phyloP scores from a whole-genome alignment of 2,113 vertebrate genomes.

The Zapus hudsonius region DNA sequence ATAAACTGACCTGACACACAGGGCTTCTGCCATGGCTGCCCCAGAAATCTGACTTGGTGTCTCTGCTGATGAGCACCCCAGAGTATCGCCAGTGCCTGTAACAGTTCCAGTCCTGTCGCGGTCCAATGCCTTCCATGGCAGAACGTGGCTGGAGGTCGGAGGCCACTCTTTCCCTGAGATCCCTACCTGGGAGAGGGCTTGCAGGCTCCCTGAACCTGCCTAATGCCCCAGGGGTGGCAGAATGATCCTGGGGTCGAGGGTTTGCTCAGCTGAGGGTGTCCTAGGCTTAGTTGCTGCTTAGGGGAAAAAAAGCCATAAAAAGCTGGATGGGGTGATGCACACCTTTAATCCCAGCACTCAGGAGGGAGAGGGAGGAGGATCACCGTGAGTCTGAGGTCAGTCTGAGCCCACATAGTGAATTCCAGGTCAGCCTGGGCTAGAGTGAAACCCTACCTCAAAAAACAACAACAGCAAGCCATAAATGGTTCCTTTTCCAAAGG shows the following conservation, averaged over 20 bases:
- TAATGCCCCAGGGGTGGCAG: no score
- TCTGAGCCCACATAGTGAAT: no score
- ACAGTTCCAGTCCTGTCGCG: not conserved
- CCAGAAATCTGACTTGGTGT: not conserved
- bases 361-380: no score
- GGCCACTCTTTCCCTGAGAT: not conserved
- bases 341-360: no score
- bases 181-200: not conserved
- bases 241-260: not conserved
- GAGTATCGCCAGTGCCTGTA: not conserved
- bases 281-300: not conserved
- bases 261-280: not conserved
- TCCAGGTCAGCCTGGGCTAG: no score
- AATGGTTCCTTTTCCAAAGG: not conserved
- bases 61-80: not conserved
- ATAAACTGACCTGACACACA: not conserved
- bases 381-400: no score
- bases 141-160: not conserved
- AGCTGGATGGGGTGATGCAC: no score
- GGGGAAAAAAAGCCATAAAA: not conserved
- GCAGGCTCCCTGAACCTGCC: not conserved
- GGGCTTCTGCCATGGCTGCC: accelerated
- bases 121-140: not conserved
- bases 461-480: not conserved
- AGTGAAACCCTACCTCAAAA: no score